Conservation (phyloP, 2,888 invertebrate genomes). For the Epinotia nisella region DNA sequence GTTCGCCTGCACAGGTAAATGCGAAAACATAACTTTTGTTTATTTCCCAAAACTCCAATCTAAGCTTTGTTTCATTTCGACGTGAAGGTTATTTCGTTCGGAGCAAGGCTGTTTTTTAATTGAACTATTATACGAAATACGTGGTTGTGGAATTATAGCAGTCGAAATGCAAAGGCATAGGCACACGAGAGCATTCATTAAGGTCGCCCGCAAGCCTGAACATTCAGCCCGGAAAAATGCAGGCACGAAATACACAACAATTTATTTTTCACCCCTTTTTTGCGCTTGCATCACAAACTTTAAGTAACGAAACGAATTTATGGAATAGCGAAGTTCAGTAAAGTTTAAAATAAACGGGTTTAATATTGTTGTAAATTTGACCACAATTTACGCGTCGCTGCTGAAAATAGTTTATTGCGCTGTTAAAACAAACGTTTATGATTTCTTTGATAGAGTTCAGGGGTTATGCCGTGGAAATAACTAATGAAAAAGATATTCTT, state of each 20-base stretch:
- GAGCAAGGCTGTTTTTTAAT: constrained; percentile 44
- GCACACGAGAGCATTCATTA: constrained; percentile 71
- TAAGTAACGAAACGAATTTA: constrained; percentile 46
- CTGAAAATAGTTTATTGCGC: constrained; percentile 19
- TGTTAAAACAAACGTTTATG: constrained; percentile 28
- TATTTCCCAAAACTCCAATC: not conserved
- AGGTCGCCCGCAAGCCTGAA: constrained; percentile 62
- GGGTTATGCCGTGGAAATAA: constrained; percentile 13
- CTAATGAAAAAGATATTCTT: not conserved
- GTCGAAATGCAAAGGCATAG: constrained; percentile 39
- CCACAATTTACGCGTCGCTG: constrained; percentile 19
- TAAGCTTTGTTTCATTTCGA: not conserved
- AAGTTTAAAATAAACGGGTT: constrained; percentile 31
- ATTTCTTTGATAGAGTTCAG: constrained; percentile 33
- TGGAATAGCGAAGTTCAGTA: constrained; percentile 33
- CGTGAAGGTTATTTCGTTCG: not conserved
- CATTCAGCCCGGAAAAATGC: constrained; percentile 62
- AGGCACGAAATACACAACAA: constrained; percentile 60
- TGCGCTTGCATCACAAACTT: constrained; percentile 46
- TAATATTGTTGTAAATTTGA: constrained; percentile 29
- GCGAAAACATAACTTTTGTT: constrained; percentile 46
- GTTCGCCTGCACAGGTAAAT: constrained; percentile 57
- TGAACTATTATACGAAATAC: not conserved
- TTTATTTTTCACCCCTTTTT: constrained; percentile 58
- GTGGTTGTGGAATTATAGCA: constrained; percentile 14